Evolutionary conservation across 2,888 invertebrate genomes (phyloP).

Genomic region (Parochlus steinenii): DNA sequence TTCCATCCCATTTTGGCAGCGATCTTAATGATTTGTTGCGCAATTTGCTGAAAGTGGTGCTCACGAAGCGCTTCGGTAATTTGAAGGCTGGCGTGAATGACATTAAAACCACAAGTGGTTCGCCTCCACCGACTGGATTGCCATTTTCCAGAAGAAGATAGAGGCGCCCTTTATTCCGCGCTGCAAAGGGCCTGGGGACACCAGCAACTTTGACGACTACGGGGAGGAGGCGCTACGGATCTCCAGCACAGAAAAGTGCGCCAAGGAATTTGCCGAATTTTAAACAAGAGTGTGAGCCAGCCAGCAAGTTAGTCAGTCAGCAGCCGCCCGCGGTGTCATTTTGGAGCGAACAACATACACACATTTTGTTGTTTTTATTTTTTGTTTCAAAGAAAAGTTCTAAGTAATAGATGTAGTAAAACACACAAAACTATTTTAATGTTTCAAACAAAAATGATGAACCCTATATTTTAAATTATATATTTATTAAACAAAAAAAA

Average conservation of each 20-base stretch:
- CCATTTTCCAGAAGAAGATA: constrained; percentile 96
- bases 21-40: constrained; percentile 95
- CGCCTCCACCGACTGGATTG: constrained; percentile 96
- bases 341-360: too few species aligned
- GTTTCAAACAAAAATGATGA: too few species aligned
- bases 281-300: constrained; percentile 29
- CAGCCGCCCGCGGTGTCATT: not conserved
- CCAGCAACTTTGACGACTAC: constrained; percentile 99
- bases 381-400: too few species aligned
- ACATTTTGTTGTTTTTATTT: too few species aligned
- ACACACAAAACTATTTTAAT: too few species aligned
- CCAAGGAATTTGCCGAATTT: constrained; percentile 99
- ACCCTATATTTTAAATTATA: too few species aligned
- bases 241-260: constrained; percentile 97
- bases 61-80: constrained; percentile 98
- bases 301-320: not conserved
- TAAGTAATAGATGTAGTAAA: too few species aligned
- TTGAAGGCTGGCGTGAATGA: constrained; percentile 98
- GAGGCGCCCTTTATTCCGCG: constrained; percentile 98
- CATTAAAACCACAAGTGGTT: constrained; percentile 99
- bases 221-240: constrained; percentile 98
- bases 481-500: too few species aligned
- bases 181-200: constrained; percentile 97
- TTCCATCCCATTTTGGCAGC: constrained; percentile 97
- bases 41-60: constrained; percentile 87